phyloP scores from a whole-genome alignment of 2,888 invertebrate species.

The Electrophaes corylata region DNA sequence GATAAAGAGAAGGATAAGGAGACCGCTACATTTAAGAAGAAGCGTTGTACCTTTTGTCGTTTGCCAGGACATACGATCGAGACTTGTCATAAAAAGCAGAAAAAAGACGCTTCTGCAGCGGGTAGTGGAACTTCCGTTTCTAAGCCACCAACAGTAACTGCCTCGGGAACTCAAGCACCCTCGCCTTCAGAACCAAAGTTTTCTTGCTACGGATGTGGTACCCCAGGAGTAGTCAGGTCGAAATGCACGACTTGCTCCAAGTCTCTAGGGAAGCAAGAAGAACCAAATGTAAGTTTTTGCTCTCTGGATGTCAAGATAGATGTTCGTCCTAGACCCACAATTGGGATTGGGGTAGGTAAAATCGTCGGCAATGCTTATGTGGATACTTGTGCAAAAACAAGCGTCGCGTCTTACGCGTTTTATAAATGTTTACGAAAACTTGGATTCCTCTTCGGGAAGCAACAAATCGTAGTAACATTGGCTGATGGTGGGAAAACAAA shows the following conservation, averaged over 20 bases:
- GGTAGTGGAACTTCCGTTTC: neutral
- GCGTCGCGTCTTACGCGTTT: conserved; percentile 27
- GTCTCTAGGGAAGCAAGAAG: neutral
- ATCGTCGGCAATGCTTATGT: conserved; percentile 29
- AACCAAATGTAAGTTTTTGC: conserved; percentile 27
- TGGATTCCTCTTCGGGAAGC: conserved; percentile 3
- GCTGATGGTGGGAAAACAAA: conserved; percentile 18
- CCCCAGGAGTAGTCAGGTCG: conserved; percentile 28
- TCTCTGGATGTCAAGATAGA: conserved; percentile 9
- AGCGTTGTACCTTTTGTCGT: conserved; percentile 10
- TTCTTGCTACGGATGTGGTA: conserved; percentile 33
- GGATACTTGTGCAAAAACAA: conserved; percentile 26
- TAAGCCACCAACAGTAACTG: neutral
- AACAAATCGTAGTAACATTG: neutral
- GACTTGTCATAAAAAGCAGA: conserved; percentile 4
- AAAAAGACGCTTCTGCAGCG: neutral
- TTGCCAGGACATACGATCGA: conserved; percentile 4
- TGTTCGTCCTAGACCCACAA: conserved; percentile 25
- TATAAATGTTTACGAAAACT: conserved; percentile 19
- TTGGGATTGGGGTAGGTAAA: conserved; percentile 27
- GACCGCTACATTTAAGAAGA: neutral
- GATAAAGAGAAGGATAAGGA: neutral
- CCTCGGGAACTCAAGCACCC: conserved; percentile 26
- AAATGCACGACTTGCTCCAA: conserved; percentile 25
- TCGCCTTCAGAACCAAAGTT: conserved; percentile 33